Conservation (phyloP, 2,888 invertebrate species). For the Drosophila gaucha region DNA sequence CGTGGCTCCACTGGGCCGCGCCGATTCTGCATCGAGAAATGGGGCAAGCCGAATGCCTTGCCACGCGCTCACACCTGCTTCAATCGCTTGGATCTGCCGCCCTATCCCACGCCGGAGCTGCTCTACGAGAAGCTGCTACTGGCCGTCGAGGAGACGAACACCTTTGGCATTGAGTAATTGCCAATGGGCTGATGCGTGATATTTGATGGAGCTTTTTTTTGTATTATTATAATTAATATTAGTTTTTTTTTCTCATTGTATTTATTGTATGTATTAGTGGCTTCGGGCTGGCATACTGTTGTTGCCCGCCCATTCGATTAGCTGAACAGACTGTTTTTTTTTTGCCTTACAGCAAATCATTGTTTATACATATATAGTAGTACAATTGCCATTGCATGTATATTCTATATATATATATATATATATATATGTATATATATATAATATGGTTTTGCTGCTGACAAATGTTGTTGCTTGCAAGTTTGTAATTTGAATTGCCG, state of each 20-base stretch:
- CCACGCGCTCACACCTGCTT: constrained; percentile 99
- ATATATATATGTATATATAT: background rate
- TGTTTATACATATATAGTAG: too few species aligned
- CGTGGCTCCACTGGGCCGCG: constrained; percentile 98
- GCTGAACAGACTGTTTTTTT: constrained; percentile 43
- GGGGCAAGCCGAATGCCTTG: constrained; percentile 97
- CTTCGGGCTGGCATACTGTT: constrained; percentile 12
- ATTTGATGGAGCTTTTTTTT: constrained; percentile 31
- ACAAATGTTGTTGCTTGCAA: constrained; percentile 6
- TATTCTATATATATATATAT: background rate
- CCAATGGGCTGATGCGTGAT: constrained; percentile 39
- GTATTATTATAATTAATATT: constrained; percentile 1
- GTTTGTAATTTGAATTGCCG: constrained; percentile 28
- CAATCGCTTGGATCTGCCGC: constrained; percentile 97
- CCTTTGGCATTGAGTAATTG: constrained; percentile 93
- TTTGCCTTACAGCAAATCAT: constrained; percentile 8
- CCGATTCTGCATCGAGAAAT: constrained; percentile 98
- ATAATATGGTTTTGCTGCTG: constrained; percentile 21
- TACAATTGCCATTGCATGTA: too few species aligned
- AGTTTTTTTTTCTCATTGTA: constrained; percentile 9
- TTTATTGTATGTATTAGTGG: constrained; percentile 30
- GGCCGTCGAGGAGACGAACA: constrained; percentile 98
- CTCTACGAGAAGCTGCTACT: constrained; percentile 95
- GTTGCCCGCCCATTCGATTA: constrained; percentile 19
- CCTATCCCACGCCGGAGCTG: constrained; percentile 96